Base-by-base conservation (phyloP, 2,888 invertebrate species). In the Seira sanloemensis region DNA sequence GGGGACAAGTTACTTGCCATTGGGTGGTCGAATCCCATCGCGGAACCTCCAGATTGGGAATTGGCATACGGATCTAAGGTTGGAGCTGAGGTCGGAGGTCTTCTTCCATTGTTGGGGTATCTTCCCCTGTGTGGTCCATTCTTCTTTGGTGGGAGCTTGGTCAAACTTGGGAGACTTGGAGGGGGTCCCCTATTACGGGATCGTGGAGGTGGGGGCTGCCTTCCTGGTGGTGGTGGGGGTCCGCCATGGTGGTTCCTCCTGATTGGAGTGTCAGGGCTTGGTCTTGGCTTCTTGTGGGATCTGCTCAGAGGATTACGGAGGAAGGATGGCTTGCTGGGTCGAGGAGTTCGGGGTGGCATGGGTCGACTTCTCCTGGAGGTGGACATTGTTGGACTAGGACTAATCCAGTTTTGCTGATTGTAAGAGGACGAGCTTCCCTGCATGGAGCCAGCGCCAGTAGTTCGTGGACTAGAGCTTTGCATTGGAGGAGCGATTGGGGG, bases 1-100 rank as follows among this genome's bases (percentile, higher is more conserved):
- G 88, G 86, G 1, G 84, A 84, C 50, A 88, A 54, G 65, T 88
- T 89, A 67, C 85, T 85, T 1, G 89, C 86, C 86, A 87, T 87
- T 1, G 86, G 86, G 26, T 85, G 85, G 2, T 84, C 81, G 21
- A 82, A 85, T 37, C 84, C 84, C 72, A 62, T 67, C n/a, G n/a
- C n/a, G 58, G 21, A 66, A 18, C 68, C n/a, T 75, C 65, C 26
- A 18, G 27, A 19, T 16, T 25, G 18, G 25, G 67, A 16, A 7
- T n/a, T 21, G 9, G 46, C 46, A 50, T 19, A 84, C 1, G 84
- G 78, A 84, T 78, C 78, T 0, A 62, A 71, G 1, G 74, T 78
- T 0, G 78, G 84, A 46, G 78, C 84, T 37, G 54, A 19, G 19
- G 9, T 12, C 24, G 67, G 67, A 24, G 67, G 25, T n/a, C 18